A percentile compares a stretch with the other conserved stretches of the same genome.
phyloP scores from a whole-genome alignment of 2,888 invertebrate genomes.

The Phyllotreta cruciferae region DNA sequence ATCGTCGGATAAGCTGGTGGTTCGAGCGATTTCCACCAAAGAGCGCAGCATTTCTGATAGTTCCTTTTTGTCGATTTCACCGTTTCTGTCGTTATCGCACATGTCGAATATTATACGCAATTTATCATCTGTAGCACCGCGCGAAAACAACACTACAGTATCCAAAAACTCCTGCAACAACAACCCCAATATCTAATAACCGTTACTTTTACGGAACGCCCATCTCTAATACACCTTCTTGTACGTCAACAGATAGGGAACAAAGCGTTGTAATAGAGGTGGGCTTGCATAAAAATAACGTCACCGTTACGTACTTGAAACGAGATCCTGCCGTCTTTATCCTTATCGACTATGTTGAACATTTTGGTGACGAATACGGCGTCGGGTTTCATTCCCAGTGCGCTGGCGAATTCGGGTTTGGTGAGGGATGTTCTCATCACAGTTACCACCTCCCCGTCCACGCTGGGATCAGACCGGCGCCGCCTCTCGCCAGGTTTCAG shows the following conservation, averaged over 20 bases:
- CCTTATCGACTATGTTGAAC: slow-evolving; percentile 97
- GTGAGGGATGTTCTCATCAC: slow-evolving; percentile 93
- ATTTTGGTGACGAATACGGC: slow-evolving; percentile 96
- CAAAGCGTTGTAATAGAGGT: no score
- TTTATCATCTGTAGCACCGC: slow-evolving; percentile 92
- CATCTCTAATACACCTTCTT: no score
- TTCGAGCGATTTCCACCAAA: slow-evolving; percentile 90
- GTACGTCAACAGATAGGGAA: no score
- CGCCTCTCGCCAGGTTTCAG: slow-evolving; percentile 85
- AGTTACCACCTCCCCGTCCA: slow-evolving; percentile 82
- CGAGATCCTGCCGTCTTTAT: slow-evolving; percentile 90
- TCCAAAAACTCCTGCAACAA: slow-evolving; percentile 83
- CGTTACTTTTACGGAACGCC: not conserved
- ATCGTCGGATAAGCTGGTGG: slow-evolving; percentile 87
- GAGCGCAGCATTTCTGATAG: slow-evolving; percentile 93
- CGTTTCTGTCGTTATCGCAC: slow-evolving; percentile 95
- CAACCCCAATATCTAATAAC: not conserved
- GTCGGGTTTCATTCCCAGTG: slow-evolving; percentile 93
- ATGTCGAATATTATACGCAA: slow-evolving; percentile 94
- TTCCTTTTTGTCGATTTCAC: slow-evolving; percentile 92
- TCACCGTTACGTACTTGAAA: slow-evolving; percentile 72
- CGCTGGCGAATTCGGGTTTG: slow-evolving; percentile 92
- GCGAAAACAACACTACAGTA: slow-evolving; percentile 89
- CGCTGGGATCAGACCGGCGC: slow-evolving; percentile 73
- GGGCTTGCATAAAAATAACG: not conserved